Base-by-base conservation (phyloP, 2,113 vertebrate species). In the Catharus bicknelli region DNA sequence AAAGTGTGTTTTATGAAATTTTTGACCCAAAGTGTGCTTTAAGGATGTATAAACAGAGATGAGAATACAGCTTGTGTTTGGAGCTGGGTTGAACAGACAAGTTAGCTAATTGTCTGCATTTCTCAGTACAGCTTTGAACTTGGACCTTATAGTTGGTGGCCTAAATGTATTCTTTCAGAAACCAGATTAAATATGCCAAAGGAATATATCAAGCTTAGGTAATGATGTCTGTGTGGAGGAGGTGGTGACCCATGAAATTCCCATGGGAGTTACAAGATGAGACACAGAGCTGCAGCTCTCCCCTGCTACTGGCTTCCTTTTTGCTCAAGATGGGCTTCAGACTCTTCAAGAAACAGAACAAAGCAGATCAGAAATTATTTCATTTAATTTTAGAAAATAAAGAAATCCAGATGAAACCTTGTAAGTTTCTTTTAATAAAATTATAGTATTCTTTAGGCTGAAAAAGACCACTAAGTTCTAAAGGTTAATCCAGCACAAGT, bases 71-170 rank as follows among this genome's bases (percentile, higher is more conserved):
- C 42, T 34, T 4, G 0, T 10, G 11, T 26, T 58, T 69, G 47
- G 42, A 72, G 50, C 26, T 69, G 50, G 30, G 27, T 11, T 4
- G 1, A 51, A 16, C 19, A 11, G 43, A 22, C 29, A 45, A 16
- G 38, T 17, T 67, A 36, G 48, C 0, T 0, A 77, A 86, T 0
- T 9, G 29, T 54, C 38, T 58, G 29, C 34, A 23, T 21, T 51
- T 81, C 51, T 81, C 3, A 29, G 12, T 22, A 66, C 18, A 22
- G 14, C 50, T 80, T 83, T 77, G 13, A 77, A 70, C 34, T 78
- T 81, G 9, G 11, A 22, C 23, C 11, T 66, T 47, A 43, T 2
- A 72, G 62, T 7, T 27, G 16, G 22, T 36, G 42, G 55, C 27
- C 25, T 69, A 76, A 86, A 83, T 62, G 54, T 4, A 43, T 29